phyloP scores from a whole-genome alignment of 2,797 vertebrate species.

The Phoxinus dragarum region DNA sequence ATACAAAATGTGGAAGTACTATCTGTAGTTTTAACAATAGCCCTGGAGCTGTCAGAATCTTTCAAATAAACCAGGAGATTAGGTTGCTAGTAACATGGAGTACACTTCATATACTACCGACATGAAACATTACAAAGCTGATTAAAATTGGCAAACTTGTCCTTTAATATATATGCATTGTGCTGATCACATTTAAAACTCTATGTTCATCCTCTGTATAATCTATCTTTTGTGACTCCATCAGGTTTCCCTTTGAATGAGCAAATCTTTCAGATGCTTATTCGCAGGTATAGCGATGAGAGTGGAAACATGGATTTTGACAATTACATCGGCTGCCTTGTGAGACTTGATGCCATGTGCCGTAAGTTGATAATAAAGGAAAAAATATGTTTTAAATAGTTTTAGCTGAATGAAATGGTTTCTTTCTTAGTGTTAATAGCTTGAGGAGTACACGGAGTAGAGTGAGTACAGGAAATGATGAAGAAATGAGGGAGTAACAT shows the following conservation, averaged over 20 bases:
- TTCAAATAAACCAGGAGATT: no score
- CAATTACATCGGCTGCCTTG: conserved; percentile 92
- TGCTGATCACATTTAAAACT: neutral
- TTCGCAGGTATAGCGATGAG: conserved; percentile 85
- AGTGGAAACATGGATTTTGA: conserved; percentile 91
- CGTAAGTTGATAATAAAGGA: conserved; percentile 78
- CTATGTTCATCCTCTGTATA: neutral
- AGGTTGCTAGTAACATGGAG: neutral
- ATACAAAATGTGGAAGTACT: neutral
- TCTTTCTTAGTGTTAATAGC: neutral
- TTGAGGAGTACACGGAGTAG: neutral
- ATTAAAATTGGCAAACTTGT: neutral
- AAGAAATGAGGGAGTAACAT: neutral
- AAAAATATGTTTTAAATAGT: neutral
- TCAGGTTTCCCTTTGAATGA: conserved; percentile 87
- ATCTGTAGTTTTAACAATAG: neutral
- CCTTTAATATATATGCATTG: neutral
- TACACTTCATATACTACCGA: neutral
- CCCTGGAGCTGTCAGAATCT: neutral
- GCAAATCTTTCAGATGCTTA: conserved; percentile 80
- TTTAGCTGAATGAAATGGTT: neutral
- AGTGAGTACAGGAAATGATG: neutral
- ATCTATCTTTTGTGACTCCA: neutral
- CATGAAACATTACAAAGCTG: neutral
- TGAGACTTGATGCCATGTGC: conserved; percentile 96